Conservation (phyloP, 2,888 invertebrate genomes). For the Leptopilina syphax region DNA sequence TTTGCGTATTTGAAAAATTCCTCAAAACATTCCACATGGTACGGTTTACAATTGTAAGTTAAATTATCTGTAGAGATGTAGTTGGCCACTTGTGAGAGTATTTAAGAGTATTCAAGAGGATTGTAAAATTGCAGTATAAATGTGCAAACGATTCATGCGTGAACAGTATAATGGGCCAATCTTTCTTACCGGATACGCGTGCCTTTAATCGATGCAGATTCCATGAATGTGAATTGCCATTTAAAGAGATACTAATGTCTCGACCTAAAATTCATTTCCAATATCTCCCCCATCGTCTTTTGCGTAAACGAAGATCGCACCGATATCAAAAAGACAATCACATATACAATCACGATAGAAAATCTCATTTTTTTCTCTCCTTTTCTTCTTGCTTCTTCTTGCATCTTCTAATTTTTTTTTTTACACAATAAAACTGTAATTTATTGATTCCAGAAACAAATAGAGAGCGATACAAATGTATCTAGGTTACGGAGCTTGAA, state of each 20-base stretch:
- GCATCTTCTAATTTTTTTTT: background rate
- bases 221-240: conserved; percentile 35
- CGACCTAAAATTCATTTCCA: conserved; percentile 35
- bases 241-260: conserved; percentile 36
- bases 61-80: background rate
- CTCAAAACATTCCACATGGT: background rate
- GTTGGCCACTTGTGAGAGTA: background rate
- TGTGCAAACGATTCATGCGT: conserved; percentile 33
- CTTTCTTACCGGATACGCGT: conserved; percentile 27
- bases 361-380: background rate
- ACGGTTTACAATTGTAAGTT: background rate
- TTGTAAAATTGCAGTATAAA: conserved; percentile 17
- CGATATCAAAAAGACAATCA: conserved; percentile 18
- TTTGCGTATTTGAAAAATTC: too few species aligned
- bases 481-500: background rate
- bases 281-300: conserved; percentile 29
- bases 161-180: conserved; percentile 38
- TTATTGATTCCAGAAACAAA: conserved; percentile 6
- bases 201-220: conserved; percentile 41
- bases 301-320: conserved; percentile 19
- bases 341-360: background rate
- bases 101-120: conserved; percentile 23
- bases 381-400: background rate
- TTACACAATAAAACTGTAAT: background rate
- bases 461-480: too few species aligned